Percentiles rank a stretch among this genome's conserved stretches.
Conservation (phyloP, 1,140 invertebrate species). For the Cephus cinctus region DNA sequence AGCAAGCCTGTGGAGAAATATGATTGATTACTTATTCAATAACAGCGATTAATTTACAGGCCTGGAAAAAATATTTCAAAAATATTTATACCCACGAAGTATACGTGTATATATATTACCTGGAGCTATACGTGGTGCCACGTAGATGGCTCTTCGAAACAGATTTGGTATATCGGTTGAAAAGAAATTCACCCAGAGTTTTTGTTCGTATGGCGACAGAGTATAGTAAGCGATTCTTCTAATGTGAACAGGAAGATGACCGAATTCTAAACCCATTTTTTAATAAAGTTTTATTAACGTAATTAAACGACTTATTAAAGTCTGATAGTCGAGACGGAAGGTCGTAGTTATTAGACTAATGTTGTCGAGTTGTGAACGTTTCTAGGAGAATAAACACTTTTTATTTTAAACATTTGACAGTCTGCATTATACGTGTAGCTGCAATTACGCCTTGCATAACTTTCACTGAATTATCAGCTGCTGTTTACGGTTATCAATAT, state of each 20-base stretch:
- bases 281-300: no score
- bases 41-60: not conserved
- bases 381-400: no score
- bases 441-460: no score
- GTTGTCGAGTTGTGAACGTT: no score
- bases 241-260: conserved; percentile 25
- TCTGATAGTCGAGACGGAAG: no score
- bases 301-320: no score
- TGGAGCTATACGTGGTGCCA: conserved; percentile 5
- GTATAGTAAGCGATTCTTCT: conserved; percentile 19
- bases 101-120: conserved; percentile 3
- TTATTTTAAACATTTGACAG: no score
- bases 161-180: conserved; percentile 20
- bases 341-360: no score
- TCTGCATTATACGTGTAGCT: no score
- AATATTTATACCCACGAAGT: not conserved
- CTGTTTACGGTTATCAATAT: no score
- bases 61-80: not conserved
- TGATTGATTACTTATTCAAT: not conserved
- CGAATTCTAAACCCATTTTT: conserved; percentile 20
- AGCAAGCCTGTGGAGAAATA: not conserved
- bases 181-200: conserved; percentile 18
- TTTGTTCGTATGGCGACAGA: conserved; percentile 19
- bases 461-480: no score
- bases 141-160: not conserved